phyloP scores from a whole-genome alignment of 2,888 invertebrate genomes.

The Euplexia lucipara region DNA sequence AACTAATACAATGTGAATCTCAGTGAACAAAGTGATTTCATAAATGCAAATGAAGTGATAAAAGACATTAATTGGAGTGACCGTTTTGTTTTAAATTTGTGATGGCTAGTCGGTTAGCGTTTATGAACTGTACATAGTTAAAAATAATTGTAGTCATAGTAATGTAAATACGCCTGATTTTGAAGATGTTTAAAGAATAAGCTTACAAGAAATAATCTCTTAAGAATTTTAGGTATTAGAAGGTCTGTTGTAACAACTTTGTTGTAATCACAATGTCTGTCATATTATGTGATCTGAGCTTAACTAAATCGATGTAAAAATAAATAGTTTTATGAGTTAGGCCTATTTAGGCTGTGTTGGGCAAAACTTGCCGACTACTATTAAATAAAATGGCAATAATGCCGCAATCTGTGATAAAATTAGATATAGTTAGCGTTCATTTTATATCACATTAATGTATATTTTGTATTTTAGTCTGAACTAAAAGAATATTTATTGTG shows the following conservation, averaged over 20 bases:
- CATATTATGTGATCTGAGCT: conserved; percentile 65
- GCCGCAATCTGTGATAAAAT: conserved; percentile 90
- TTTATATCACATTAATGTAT: conserved; percentile 82
- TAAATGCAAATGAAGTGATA: conserved; percentile 64
- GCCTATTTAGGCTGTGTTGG: conserved; percentile 85
- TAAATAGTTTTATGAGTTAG: conserved; percentile 71
- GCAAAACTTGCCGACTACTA: conserved; percentile 84
- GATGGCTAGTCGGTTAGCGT: conserved; percentile 87
- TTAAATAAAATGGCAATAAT: conserved; percentile 82
- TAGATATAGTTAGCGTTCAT: conserved; percentile 81
- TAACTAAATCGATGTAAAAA: conserved; percentile 66
- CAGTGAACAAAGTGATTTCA: conserved; percentile 62
- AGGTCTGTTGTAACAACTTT: conserved; percentile 52
- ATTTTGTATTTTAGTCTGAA: conserved; percentile 84
- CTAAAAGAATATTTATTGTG: conserved; percentile 88
- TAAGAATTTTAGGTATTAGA: conserved; percentile 53
- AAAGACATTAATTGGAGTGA: conserved; percentile 55
- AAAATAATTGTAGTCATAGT: conserved; percentile 63
- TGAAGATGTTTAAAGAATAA: conserved; percentile 55
- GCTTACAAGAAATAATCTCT: conserved; percentile 50
- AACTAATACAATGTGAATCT: conserved; percentile 65
- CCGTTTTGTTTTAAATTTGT: conserved; percentile 76
- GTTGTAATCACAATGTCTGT: conserved; percentile 62
- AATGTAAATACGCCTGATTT: conserved; percentile 73
- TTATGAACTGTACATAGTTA: conserved; percentile 77